Percentiles rank a stretch among this genome's conserved stretches.
Conservation (phyloP, 2,113 vertebrate genomes). For the Prionailurus viverrinus region DNA sequence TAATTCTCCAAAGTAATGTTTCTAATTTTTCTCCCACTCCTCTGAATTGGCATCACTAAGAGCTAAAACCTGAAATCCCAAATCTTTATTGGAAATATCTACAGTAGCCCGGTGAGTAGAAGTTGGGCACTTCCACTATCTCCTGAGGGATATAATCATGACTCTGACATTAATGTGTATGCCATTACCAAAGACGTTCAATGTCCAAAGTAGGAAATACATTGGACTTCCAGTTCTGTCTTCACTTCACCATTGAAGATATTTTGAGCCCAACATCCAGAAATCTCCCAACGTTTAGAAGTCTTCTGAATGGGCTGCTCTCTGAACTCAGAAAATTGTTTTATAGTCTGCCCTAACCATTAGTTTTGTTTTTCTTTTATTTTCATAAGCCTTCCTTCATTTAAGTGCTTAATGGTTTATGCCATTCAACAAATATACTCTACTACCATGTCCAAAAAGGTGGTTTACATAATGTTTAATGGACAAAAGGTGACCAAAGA, state of each 20-base stretch:
- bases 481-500: background rate
- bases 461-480: background rate
- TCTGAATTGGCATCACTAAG: background rate
- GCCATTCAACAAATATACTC: background rate
- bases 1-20: background rate
- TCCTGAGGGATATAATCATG: background rate
- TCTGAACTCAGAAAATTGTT: background rate
- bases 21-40: too few relatives aligned
- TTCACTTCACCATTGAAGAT: background rate
- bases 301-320: background rate
- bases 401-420: background rate
- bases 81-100: background rate
- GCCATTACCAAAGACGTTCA: background rate
- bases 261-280: background rate
- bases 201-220: background rate
- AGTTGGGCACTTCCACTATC: background rate
- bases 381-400: background rate
- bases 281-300: background rate
- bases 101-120: background rate
- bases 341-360: background rate
- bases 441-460: background rate
- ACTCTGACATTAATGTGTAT: background rate
- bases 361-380: background rate
- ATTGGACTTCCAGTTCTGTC: background rate
- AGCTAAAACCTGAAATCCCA: background rate